Conservation (phyloP, 2,888 invertebrate genomes). For the Eucriotettix oculatus region DNA sequence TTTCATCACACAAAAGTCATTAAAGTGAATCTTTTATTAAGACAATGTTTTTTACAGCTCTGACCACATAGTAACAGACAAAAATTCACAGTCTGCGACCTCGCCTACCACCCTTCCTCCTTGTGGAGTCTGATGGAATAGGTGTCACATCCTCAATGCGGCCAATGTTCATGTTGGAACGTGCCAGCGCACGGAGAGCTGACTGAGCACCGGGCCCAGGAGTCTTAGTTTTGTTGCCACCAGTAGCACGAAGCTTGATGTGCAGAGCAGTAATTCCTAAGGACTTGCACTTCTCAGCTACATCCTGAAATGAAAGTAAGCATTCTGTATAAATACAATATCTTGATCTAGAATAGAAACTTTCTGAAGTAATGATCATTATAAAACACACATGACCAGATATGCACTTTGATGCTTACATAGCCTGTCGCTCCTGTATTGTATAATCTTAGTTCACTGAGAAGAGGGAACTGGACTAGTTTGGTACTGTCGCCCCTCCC, state of each 20-base stretch:
- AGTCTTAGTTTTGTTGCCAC: slow-evolving; percentile 96
- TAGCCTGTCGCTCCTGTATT: too few relatives aligned
- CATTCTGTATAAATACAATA: too few relatives aligned
- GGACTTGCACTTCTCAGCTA: slow-evolving; percentile 94
- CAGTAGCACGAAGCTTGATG: slow-evolving; percentile 95
- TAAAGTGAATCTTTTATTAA: too few relatives aligned
- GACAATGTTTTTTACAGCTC: too few relatives aligned
- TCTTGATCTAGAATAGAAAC: too few relatives aligned
- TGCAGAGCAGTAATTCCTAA: slow-evolving; percentile 96
- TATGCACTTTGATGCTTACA: too few relatives aligned
- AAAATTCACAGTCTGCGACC: slow-evolving; percentile 87
- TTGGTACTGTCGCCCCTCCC: too few relatives aligned
- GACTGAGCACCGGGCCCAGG: slow-evolving; percentile 98
- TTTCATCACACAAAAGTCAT: too few relatives aligned
- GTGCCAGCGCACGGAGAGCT: slow-evolving; percentile 91
- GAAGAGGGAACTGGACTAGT: too few relatives aligned
- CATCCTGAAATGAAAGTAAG: slow-evolving; percentile 54
- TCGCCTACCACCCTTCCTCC: slow-evolving; percentile 99
- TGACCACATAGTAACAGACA: background rate
- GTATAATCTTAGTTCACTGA: too few relatives aligned
- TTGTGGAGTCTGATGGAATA: slow-evolving; percentile 96
- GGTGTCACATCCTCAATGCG: slow-evolving; percentile 99
- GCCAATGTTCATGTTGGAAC: slow-evolving; percentile 98
- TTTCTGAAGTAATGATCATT: too few relatives aligned
- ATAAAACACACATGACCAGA: too few relatives aligned